Evolutionary conservation across 2,888 invertebrate genomes (phyloP).

Genomic region (Pammene aurita): DNA sequence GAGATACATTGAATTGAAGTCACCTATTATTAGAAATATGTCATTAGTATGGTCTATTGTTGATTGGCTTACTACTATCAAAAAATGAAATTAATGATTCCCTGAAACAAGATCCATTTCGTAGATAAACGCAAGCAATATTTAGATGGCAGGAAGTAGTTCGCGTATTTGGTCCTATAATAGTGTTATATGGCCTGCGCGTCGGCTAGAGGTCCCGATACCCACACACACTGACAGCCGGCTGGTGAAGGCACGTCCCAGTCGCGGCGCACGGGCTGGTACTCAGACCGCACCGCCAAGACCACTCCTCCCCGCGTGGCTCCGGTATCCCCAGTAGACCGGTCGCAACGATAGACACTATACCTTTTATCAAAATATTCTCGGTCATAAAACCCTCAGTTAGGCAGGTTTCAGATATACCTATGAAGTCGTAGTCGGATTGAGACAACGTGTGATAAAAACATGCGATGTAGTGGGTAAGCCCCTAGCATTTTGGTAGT

Average conservation of each 20-base stretch:
- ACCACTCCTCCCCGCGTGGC: conserved; percentile 10
- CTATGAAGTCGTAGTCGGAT: no score
- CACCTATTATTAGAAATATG: no score
- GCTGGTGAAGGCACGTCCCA: neutral
- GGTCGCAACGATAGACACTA: conserved; percentile 14
- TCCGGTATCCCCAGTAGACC: neutral
- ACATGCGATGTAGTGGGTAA: no score
- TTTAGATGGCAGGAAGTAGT: conserved; percentile 1
- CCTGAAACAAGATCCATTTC: neutral
- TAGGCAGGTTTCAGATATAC: neutral
- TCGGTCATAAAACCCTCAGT: neutral
- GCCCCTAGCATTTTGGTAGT: no score
- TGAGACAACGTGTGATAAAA: no score
- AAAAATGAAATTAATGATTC: conserved; percentile 2
- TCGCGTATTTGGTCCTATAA: neutral
- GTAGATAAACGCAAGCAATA: no score
- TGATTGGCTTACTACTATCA: neutral
- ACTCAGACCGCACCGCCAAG: conserved; percentile 9
- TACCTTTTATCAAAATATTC: neutral
- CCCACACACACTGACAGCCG: conserved; percentile 3
- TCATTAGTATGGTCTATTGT: no score
- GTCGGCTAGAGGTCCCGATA: conserved; percentile 1
- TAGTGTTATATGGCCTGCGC: neutral
- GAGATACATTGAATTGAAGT: conserved; percentile 17
- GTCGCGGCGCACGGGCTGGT: no score